Evolutionary conservation across 2,888 invertebrate species (phyloP).

Genomic region (Hypena proboscidalis): DNA sequence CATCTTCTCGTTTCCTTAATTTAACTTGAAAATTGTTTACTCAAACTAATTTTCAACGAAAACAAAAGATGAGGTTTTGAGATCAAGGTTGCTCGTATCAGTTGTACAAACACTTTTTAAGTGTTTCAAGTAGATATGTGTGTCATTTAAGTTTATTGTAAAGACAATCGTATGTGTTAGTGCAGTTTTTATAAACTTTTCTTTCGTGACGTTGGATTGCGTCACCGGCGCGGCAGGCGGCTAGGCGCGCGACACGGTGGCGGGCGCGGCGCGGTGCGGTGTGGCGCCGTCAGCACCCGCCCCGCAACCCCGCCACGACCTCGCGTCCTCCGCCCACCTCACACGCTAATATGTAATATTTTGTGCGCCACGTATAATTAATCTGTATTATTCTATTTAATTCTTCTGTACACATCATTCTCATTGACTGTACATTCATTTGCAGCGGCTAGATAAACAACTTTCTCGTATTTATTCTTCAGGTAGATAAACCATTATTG

Average conservation of each 20-base stretch:
- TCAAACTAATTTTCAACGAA: conserved; percentile 1
- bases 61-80: conserved; percentile 22
- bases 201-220: conserved; percentile 48
- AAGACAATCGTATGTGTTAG: background rate
- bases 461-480: too few relatives aligned
- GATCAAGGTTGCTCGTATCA: conserved; percentile 20
- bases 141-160: background rate
- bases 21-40: conserved; percentile 17
- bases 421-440: conserved; percentile 16
- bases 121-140: background rate
- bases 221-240: conserved; percentile 49
- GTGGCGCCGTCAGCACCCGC: conserved; percentile 19
- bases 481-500: too few relatives aligned
- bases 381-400: conserved; percentile 17
- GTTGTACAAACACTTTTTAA: conserved; percentile 10
- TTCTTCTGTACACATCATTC: conserved; percentile 16
- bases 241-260: conserved; percentile 34
- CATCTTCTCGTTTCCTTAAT: conserved; percentile 9
- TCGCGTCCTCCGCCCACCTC: conserved; percentile 59
- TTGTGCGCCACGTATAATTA: conserved; percentile 22
- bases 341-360: conserved; percentile 46
- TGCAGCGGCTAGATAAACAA: too few relatives aligned
- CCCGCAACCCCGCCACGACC: conserved; percentile 41
- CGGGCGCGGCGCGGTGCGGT: conserved; percentile 17
- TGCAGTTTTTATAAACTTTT: conserved; percentile 19